Base-by-base conservation (phyloP, 2,888 invertebrate genomes). In the Petrolisthes cinctipes region DNA sequence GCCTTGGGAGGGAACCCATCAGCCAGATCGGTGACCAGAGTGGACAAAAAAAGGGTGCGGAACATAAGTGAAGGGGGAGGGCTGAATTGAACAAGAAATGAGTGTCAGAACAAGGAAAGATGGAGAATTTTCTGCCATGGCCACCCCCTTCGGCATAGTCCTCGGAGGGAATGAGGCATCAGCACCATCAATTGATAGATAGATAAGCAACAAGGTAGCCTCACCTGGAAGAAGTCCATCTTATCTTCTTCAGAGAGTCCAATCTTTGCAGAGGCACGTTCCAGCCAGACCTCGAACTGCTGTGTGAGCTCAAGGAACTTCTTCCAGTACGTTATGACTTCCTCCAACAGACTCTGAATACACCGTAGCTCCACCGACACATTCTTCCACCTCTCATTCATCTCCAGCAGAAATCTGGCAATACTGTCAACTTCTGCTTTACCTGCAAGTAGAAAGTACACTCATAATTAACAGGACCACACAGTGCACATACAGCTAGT, bases 281-380 rank as follows among this genome's bases (percentile, higher is more conserved):
- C 94, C 57, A 98, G 93, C 98, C 98, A 98, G 1, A 94, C 93
- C 37, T 95, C 95, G 91, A 98, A 96, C 91, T 96, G 95, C 82
- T 95, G 95, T 0, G 95, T 94, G 82, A 96, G 92, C 0, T 94
- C 93, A 88, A 95, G 95, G 96, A 97, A 97, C 78, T 96, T 94
- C 91, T 96, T 95, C 97, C 97, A 97, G 92, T 97, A 96, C 4
- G 95, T 95, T 17, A 97, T 95, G 0, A 97, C 96, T 93, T 97
- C 97, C 92, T 98, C 97, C 0, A 98, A 93, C 93, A 97, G 97
- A 92, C 97, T 97, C 92, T 97, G 96, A 9, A 97, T 96, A 92
- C 97, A 97, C 90, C 97, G 95, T 7, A 99, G 94, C 92, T 98
- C 98, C 93, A 97, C 97, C 3, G 97, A 96, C 0, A 98, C 96